These are phyloP conservation scores for Drosophila melanosoma DNA, from an alignment of 2,888 invertebrate species.

Conservation along the genomic window DNA sequence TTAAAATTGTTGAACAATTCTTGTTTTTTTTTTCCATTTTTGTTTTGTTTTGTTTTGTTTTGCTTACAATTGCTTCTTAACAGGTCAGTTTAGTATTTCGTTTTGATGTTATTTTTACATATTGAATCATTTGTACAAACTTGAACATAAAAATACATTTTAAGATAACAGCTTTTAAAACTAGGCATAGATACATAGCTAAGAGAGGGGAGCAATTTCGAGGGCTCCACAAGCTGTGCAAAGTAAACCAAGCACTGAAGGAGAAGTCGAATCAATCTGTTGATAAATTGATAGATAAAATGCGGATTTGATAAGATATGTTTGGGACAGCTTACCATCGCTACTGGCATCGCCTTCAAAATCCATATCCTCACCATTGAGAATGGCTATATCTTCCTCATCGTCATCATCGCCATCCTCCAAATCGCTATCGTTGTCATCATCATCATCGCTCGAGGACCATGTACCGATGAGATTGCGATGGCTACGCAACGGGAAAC, in stretches of 20 bases:
- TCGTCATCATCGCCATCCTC: slow-evolving; percentile 55
- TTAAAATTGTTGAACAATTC: slow-evolving; percentile 72
- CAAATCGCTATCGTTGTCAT: slow-evolving; percentile 50
- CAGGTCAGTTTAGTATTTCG: slow-evolving; percentile 16
- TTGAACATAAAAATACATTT: slow-evolving; percentile 55
- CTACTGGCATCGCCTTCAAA: slow-evolving; percentile 62
- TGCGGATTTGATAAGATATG: slow-evolving; percentile 12
- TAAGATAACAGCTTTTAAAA: slow-evolving; percentile 52
- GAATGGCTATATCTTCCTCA: slow-evolving; percentile 48
- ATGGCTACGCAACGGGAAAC: slow-evolving; percentile 75
- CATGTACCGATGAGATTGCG: slow-evolving; percentile 53
- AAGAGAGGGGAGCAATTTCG: slow-evolving; percentile 2
- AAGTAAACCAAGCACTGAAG: slow-evolving; percentile 4
- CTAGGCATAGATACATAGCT: slow-evolving; percentile 26
- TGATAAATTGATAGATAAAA: slow-evolving; percentile 21
- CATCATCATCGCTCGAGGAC: slow-evolving; percentile 61
- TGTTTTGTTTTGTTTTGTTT: slow-evolving; percentile 19
- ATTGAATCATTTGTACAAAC: slow-evolving; percentile 45
- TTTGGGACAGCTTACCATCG: slow-evolving; percentile 47
- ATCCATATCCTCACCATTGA: slow-evolving; percentile 44
- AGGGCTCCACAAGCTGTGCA: neutral
- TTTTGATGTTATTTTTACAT: slow-evolving; percentile 16
- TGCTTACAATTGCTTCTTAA: slow-evolving; percentile 44
- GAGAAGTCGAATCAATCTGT: slow-evolving; percentile 45
- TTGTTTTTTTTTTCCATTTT: slow-evolving; percentile 37